phyloP scores from a whole-genome alignment of 2,113 vertebrate genomes.

The Syrrhaptes paradoxus region DNA sequence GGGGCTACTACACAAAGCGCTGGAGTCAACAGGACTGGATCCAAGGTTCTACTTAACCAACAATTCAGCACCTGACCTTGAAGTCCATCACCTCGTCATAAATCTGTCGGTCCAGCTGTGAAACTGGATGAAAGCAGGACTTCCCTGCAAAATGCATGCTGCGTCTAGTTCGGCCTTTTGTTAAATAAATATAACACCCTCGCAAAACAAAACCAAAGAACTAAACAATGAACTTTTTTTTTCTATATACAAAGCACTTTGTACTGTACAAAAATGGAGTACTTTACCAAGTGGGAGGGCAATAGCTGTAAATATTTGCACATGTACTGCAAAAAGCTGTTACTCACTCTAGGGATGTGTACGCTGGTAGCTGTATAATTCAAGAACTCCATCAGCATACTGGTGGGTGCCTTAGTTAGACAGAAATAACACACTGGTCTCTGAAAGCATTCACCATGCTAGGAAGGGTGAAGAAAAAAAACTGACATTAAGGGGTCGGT shows the following conservation, averaged over 20 bases:
- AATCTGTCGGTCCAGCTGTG: neutral
- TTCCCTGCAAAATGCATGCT: neutral
- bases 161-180: neutral
- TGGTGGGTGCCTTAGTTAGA: neutral
- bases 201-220: neutral
- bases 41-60: neutral
- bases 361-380: neutral
- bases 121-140: neutral
- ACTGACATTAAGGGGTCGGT: neutral
- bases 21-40: neutral
- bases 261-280: constrained; percentile 3
- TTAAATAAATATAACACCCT: constrained; percentile 40
- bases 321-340: neutral
- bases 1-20: neutral
- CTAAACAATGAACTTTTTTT: neutral
- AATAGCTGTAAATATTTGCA: constrained; percentile 51
- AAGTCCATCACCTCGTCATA: constrained; percentile 3
- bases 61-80: neutral
- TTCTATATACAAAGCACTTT: constrained; percentile 2
- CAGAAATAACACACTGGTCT: neutral
- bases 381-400: neutral
- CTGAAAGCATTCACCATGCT: neutral
- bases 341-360: neutral
- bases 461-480: neutral
- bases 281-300: constrained; percentile 34